Base-by-base conservation (phyloP, 2,888 invertebrate species). In the Drosophila dives region DNA sequence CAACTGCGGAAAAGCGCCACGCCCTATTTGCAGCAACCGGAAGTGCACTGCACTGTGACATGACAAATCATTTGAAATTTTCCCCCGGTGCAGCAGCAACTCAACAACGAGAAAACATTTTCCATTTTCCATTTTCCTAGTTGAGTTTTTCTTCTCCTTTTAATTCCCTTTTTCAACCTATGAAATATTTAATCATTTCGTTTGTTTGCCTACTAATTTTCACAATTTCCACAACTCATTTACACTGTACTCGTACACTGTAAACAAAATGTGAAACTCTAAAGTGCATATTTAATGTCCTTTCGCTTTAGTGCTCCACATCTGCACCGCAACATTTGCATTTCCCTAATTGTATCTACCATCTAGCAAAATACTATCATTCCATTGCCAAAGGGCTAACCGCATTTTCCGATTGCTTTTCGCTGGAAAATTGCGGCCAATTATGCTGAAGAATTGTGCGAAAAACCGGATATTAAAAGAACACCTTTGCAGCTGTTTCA, bases 51-150 rank as follows among this genome's bases (percentile, higher is more conserved):
- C 69, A 73, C 70, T 78, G 65, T 69, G 75, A 81, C 84, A 76
- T 89, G 83, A 86, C 89, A 86, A 86, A 89, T 89, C 79, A 89
- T 84, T 89, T 86, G 77, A 71, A 72, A 75, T 79, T 72, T 81
- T 84, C 55, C 55, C 72, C 64, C 60, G 62, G 33, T 50, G 48
- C 60, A 23, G 23, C 45, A 23, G 45, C 45, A 45, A 23, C 12
- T 23, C 60, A 64, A 45, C 65, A 65, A 48, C 59, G 23, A 10
- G 61, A 48, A 51, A 63, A 36, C 69, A 78, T 55, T 67, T 81
- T 72, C 40, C 70, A 78, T 55, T 67, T 81, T 72, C 40, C 70
- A 83, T 67, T 72, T 77, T 26, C 60, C 50, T 29, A 42, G 34
- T 59, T 40, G 36, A 51, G 34, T 49, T 38, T 20, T 29, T 42